Conservation (phyloP, 2,888 invertebrate species). For the Pelosia muscerda region DNA sequence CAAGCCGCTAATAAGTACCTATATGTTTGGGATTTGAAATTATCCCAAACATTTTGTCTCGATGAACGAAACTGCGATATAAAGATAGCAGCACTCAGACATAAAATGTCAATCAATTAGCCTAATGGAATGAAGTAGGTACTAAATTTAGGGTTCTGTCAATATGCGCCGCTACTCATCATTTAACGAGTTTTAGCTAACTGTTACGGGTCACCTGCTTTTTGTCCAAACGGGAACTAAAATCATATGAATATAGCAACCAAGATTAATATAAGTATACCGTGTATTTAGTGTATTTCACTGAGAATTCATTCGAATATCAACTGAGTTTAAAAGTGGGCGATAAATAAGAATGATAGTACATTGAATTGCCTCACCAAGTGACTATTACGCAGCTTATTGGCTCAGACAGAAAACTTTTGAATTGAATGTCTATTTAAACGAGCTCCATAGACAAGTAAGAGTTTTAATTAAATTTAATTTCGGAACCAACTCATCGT, state of each 20-base stretch:
- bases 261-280: no score
- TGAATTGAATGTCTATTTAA: conserved; percentile 49
- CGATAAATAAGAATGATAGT: conserved; percentile 17
- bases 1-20: no score
- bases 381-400: conserved; percentile 29
- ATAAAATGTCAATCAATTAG: no score
- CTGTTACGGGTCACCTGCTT: no score
- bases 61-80: no score
- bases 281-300: not conserved
- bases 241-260: no score
- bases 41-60: no score
- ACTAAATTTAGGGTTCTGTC: no score
- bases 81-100: no score
- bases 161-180: not conserved
- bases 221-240: not conserved
- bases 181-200: not conserved
- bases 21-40: not conserved
- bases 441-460: conserved; percentile 63
- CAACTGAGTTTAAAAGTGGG: conserved; percentile 10
- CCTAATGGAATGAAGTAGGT: no score
- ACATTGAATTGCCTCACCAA: conserved; percentile 23
- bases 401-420: conserved; percentile 34
- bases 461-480: conserved; percentile 71
- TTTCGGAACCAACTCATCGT: conserved; percentile 44
- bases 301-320: conserved; percentile 4